phyloP scores from a whole-genome alignment of 2,113 vertebrate genomes.

The Oplegnathus fasciatus region DNA sequence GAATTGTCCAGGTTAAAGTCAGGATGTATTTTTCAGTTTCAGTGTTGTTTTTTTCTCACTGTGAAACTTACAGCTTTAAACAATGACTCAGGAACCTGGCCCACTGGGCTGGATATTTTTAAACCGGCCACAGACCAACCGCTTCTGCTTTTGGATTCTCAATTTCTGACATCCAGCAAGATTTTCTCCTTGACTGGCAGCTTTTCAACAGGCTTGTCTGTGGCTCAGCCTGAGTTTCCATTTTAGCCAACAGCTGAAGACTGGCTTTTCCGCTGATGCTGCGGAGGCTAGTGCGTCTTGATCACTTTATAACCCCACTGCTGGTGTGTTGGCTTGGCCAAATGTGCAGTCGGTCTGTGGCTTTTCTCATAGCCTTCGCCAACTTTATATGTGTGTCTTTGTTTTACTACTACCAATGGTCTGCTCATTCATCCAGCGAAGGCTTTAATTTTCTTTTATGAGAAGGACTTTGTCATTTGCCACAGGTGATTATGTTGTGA shows the following conservation, averaged over 20 bases:
- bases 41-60: neutral
- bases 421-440: neutral
- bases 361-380: constrained; percentile 4
- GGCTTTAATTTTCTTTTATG: neutral
- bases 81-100: constrained; percentile 36
- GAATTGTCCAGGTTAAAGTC: neutral
- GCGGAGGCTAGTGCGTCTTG: constrained; percentile 13
- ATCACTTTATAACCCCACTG: constrained; percentile 37
- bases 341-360: constrained; percentile 12
- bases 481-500: constrained; percentile 3
- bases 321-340: constrained; percentile 7
- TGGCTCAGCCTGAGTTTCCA: constrained; percentile 38
- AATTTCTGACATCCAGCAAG: constrained; percentile 22
- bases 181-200: constrained; percentile 34
- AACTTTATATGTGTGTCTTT: neutral
- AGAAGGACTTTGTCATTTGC: fast-evolving
- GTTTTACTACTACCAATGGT: no score
- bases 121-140: constrained; percentile 12
- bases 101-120: constrained; percentile 51
- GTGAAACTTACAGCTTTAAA: constrained; percentile 27
- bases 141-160: constrained; percentile 60
- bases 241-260: constrained; percentile 34
- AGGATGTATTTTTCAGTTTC: neutral
- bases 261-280: constrained; percentile 53
- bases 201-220: constrained; percentile 35